Evolutionary conservation across 2,888 invertebrate genomes (phyloP), one percentile per base, ranked within the genome.

Genomic region (Noctua janthina): DNA sequence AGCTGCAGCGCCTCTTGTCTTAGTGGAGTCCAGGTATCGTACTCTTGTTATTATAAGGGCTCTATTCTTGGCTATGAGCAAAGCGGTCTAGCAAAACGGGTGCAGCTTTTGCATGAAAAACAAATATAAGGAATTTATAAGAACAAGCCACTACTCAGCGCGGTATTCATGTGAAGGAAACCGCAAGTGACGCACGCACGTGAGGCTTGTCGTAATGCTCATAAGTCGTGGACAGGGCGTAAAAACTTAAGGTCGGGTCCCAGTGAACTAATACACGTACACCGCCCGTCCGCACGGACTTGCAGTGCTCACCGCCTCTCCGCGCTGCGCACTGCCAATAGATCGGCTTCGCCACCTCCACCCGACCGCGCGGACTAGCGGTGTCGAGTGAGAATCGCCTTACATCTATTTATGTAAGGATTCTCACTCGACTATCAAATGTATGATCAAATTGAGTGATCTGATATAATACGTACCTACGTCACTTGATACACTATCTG

Each of bases 1-100:
- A 98, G 99, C 83, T 99, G 99, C 97, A 99, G 99, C 91, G 99
- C 99, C 0, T 99, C 99, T 15, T 99, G 99, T 93, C 97, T 99
- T 3, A 99, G 99, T 88, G 98, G 98, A 92, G 98, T 98, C 4
- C 97, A 97, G 95, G 97, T 97, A 91, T 35, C 3, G 20, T n/a
- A 11, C 2, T 66, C 8, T 56, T 7, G 1, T 43, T 15, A 29
- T 39, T 46, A 8, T 23, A 1, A 59, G 2, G 2, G 2, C 35
- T 56, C 11, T 39, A 0, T 17, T 49, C 15, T 49, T 46, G 3
- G 35, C 17, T 23, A 64, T 35, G 13, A 59, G 29, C 29, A 62
- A n/a, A 5, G n/a, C 11, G 13, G 59, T n/a, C 6, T 5, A 59
- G 1, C 13, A 23, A 23, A 0, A 56, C 10, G 56, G 23, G 56